phyloP scores from a whole-genome alignment of 30 jellyfish, hydroid and myxozoan genomes.

The Sanderia malayensis region DNA sequence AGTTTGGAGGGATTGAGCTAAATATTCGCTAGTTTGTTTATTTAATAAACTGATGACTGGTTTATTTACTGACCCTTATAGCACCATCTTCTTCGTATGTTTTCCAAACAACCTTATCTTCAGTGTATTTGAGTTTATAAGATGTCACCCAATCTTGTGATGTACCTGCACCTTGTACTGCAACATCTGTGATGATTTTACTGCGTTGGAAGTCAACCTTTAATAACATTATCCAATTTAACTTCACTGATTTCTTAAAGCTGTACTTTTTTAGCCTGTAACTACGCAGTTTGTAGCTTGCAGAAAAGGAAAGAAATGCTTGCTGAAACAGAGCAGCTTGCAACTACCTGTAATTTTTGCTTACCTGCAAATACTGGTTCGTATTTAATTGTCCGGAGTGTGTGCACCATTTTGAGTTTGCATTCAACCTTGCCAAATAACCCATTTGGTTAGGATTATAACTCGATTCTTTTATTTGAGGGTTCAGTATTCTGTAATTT shows the following conservation, averaged over 20 bases:
- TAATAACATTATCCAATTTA: neutral
- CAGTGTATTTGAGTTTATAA: neutral
- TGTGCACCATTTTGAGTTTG: constrained; percentile 6
- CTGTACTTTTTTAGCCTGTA: no score
- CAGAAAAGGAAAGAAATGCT: no score
- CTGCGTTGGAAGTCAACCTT: neutral
- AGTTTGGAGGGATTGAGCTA: no score
- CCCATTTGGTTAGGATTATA: neutral
- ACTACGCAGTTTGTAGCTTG: no score
- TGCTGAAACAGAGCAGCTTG: no score
- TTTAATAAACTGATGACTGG: no score
- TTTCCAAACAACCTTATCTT: neutral
- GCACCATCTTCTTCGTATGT: constrained; percentile 7
- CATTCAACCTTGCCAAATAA: neutral
- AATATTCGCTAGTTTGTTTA: no score
- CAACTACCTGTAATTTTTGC: no score
- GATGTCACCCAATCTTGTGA: constrained; percentile 2
- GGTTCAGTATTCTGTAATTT: neutral
- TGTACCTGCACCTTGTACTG: neutral
- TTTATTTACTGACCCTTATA: constrained; percentile 7
- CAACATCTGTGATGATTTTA: neutral
- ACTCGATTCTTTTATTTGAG: neutral
- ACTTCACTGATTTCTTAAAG: no score
- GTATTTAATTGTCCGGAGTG: neutral
- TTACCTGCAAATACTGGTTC: neutral